Conservation (phyloP, 2,113 vertebrate genomes). For the Prochilodus magdalenae region DNA sequence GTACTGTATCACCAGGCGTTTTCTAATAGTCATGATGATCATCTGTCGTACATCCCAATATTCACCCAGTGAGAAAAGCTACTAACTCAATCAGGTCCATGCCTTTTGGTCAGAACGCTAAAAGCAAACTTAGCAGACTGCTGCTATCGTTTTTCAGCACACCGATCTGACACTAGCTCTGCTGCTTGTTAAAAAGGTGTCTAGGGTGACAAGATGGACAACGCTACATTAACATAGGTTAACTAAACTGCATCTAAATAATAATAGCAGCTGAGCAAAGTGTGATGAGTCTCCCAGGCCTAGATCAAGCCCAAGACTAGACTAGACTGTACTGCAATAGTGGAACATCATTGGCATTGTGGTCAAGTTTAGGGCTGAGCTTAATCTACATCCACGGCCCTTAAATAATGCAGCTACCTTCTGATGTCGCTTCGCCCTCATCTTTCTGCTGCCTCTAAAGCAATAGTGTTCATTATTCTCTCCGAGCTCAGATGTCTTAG, state of each 20-base stretch:
- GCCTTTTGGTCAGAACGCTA: slow-evolving; percentile 1
- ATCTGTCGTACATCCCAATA: no score
- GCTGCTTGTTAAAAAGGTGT: background rate
- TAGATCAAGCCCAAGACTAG: no score
- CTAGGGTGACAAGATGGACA: no score
- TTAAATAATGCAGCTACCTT: background rate
- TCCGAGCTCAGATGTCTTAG: background rate
- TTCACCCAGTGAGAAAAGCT: no score
- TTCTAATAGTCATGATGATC: no score
- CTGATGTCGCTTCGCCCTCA: background rate
- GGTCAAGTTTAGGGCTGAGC: background rate
- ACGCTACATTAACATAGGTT: no score
- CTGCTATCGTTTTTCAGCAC: background rate
- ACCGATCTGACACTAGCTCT: background rate
- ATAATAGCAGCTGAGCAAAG: background rate
- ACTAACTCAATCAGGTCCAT: background rate
- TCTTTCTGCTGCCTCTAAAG: background rate
- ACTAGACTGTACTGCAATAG: background rate
- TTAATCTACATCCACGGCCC: background rate
- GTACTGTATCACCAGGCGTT: no score
- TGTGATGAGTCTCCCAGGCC: background rate
- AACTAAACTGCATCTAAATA: no score
- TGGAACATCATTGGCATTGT: background rate
- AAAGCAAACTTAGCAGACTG: background rate
- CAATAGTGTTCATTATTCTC: background rate